Conservation (phyloP, 2,888 invertebrate genomes). For the Limnephilus lunatus region DNA sequence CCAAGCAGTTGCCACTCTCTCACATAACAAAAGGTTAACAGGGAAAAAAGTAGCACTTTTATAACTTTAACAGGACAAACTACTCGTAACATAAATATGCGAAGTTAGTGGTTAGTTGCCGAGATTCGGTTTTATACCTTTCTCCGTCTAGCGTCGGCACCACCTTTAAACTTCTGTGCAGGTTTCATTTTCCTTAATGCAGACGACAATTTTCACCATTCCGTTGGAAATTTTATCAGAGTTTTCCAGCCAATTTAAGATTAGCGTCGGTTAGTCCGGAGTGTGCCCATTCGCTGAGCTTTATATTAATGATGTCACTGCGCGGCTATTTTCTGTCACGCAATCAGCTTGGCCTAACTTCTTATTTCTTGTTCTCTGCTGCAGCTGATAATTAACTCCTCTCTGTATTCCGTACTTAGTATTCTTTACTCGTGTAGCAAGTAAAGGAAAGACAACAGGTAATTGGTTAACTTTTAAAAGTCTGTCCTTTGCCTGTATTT, state of each 20-base stretch:
- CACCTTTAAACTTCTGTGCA: conserved; percentile 15
- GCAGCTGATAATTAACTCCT: neutral
- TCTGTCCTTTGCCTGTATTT: neutral
- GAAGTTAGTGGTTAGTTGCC: neutral
- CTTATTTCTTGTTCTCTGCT: neutral
- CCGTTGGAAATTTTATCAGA: conserved; percentile 60
- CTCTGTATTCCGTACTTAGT: neutral
- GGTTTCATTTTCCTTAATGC: conserved; percentile 52
- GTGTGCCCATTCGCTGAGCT: conserved; percentile 49
- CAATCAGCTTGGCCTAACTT: conserved; percentile 33
- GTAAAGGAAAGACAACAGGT: neutral
- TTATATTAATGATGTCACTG: conserved; percentile 57
- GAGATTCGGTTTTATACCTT: neutral
- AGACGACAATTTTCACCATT: conserved; percentile 45
- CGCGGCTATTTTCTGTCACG: conserved; percentile 47
- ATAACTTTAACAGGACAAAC: neutral
- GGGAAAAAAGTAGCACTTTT: neutral
- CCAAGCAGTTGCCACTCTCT: too few species aligned
- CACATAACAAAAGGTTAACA: neutral
- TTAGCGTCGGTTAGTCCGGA: conserved; percentile 74
- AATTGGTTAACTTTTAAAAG: neutral
- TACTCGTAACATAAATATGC: neutral
- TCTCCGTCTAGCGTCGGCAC: conserved; percentile 4
- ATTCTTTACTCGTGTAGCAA: neutral
- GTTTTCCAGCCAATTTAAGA: conserved; percentile 77